Base-by-base conservation (phyloP, 2,888 invertebrate species). In the Odontomyia ornata region DNA sequence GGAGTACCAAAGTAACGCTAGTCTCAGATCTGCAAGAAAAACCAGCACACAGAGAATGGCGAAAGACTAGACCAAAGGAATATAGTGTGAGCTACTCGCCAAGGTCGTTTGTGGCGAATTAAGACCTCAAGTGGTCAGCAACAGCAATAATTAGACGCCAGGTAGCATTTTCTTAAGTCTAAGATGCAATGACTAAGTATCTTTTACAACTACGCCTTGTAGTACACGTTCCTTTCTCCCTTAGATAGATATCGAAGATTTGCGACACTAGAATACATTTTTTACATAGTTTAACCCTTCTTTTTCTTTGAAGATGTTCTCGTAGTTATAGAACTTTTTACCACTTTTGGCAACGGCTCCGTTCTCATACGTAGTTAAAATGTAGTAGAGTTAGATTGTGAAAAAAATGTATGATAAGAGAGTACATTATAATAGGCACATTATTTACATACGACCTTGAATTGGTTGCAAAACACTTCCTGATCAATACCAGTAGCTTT, bases 61-160 rank as follows among this genome's bases (percentile, higher is more conserved):
- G 36, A 36, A 36, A 36, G 36, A 36, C 5, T 36, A 9, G 36
- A 36, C 5, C 36, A 36, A 5, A 36, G 36, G 36, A 36, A 36
- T 36, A 36, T 9, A 36, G 5, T 9, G 9, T 36, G 36, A 36
- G 36, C 36, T 9, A 9, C 36, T 36, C 9, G 52, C 52, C 57
- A 60, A 60, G 57, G 57, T 60, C 57, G 7, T 60, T 60, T 60
- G 57, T 1, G 18, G 57, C 23, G 23, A 60, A 60, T 60, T 60
- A 60, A 60, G 57, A 60, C 57, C 57, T 60, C 57, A 60, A 60
- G 23, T 25, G 57, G 57, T 60, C 57, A 60, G 13, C 57, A 25
- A 21, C 57, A 60, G 57, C 57, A 60, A 60, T 18, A 52, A 52
- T 52, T 52, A 52, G 52, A 52, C 15, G 7, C n/a, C 52, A 52